Evolutionary conservation across 2,113 vertebrate species (phyloP).

Genomic region (Talpa occidentalis): DNA sequence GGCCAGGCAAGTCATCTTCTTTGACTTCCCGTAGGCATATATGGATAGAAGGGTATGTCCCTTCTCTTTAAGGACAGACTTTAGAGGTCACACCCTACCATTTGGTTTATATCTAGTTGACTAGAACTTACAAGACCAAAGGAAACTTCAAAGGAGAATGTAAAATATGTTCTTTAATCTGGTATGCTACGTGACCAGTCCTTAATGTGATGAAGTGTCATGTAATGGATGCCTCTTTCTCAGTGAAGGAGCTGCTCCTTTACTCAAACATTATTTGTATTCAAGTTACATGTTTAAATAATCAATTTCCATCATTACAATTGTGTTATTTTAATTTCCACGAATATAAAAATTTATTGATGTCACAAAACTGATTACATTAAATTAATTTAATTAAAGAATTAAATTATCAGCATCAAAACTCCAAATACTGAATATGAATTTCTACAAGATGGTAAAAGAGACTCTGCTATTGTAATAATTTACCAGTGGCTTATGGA

Average conservation of each 20-base stretch:
- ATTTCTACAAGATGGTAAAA: background rate
- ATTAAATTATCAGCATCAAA: constrained; percentile 65
- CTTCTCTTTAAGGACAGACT: background rate
- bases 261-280: constrained; percentile 63
- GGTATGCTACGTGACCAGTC: background rate
- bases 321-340: constrained; percentile 64
- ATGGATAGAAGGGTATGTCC: background rate
- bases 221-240: constrained; percentile 42
- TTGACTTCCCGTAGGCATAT: background rate
- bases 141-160: constrained; percentile 4
- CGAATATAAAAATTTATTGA: constrained; percentile 43
- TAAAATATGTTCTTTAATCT: background rate
- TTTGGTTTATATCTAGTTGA: background rate
- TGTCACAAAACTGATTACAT: constrained; percentile 62
- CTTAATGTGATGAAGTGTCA: background rate
- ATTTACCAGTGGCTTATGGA: background rate
- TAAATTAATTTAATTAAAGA: too few species aligned
- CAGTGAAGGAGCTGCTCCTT: constrained; percentile 32
- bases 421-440: constrained; percentile 21
- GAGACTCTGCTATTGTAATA: background rate
- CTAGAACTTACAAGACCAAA: background rate
- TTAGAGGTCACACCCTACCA: background rate
- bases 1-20: background rate
- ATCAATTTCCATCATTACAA: constrained; percentile 49
- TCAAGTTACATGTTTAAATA: constrained; percentile 65